phyloP scores from a whole-genome alignment of 2,113 vertebrate genomes.

The Tachycineta bicolor region DNA sequence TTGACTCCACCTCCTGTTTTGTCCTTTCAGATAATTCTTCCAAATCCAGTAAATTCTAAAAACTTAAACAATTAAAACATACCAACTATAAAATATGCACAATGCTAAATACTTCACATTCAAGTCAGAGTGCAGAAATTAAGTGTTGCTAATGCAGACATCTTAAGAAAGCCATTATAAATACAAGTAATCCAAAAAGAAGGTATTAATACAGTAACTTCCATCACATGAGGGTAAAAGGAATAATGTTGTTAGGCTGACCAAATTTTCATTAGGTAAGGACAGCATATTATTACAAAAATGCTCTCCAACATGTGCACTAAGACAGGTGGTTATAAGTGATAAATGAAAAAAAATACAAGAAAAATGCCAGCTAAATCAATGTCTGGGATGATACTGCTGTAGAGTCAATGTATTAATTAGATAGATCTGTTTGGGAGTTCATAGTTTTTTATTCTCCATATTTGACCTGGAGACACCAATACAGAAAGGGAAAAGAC shows the following conservation, averaged over 20 bases:
- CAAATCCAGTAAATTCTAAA: slow-evolving; percentile 29
- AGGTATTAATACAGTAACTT: not conserved
- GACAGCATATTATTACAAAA: not conserved
- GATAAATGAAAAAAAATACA: not conserved
- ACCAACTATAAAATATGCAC: not conserved
- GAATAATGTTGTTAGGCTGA: not conserved
- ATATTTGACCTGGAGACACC: not conserved
- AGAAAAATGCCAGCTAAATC: not conserved
- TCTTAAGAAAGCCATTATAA: not conserved
- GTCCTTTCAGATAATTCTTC: slow-evolving; percentile 26
- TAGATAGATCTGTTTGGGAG: not conserved
- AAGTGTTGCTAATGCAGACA: not conserved
- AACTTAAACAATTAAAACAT: slow-evolving; percentile 25
- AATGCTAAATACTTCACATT: not conserved
- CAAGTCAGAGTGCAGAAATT: not conserved
- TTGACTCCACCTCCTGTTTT: slow-evolving; percentile 55
- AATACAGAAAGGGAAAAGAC: not conserved
- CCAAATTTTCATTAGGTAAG: not conserved
- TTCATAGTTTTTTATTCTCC: not conserved
- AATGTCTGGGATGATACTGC: not conserved
- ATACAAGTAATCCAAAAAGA: not conserved
- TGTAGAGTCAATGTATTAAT: not conserved
- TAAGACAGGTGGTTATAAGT: not conserved
- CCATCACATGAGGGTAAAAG: not conserved
- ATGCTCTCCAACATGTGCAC: not conserved